Evolutionary conservation across 2,888 invertebrate species (phyloP).

Genomic region (Neoascia interrupta): DNA sequence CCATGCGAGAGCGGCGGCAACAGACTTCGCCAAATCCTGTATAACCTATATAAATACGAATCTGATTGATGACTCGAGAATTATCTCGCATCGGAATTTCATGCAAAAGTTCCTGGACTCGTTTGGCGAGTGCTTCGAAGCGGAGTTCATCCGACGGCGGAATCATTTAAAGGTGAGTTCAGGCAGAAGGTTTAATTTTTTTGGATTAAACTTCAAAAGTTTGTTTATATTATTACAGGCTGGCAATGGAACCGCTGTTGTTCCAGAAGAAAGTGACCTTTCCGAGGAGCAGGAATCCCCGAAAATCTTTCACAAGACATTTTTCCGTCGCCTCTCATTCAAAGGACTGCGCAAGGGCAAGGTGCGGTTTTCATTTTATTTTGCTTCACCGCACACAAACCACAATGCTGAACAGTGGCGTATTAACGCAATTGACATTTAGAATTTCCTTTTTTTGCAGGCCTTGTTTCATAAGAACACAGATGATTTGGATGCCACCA

Average conservation of each 20-base stretch:
- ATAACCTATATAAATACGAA: conserved; percentile 88
- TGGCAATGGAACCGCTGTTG: conserved; percentile 77
- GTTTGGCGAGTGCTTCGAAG: conserved; percentile 92
- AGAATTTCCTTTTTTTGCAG: conserved; percentile 78
- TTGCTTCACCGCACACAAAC: not conserved
- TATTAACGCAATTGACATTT: conserved; percentile 73
- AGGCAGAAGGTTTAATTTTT: too few species aligned
- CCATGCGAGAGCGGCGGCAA: conserved; percentile 91
- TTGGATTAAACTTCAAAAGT: not conserved
- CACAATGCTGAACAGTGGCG: conserved; percentile 28
- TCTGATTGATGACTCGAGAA: conserved; percentile 84
- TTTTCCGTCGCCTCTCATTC: conserved; percentile 92
- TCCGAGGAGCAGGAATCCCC: conserved; percentile 90
- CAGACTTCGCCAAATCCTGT: conserved; percentile 93
- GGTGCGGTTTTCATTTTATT: conserved; percentile 80
- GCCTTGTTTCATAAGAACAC: conserved; percentile 92
- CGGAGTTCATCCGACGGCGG: conserved; percentile 84
- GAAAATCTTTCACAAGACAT: conserved; percentile 89
- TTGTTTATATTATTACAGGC: conserved; percentile 69
- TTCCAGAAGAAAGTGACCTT: conserved; percentile 84
- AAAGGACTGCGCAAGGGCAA: conserved; percentile 91
- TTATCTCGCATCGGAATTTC: conserved; percentile 88
- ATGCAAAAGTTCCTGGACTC: conserved; percentile 90
- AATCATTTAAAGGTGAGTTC: conserved; percentile 80
- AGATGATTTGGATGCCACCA: conserved; percentile 85